Percentiles rank a stretch among this genome's conserved stretches.
These are phyloP conservation scores for Sarcophaga peregrina DNA, from an alignment of 1,140 invertebrate genomes.

Conservation along the genomic window DNA sequence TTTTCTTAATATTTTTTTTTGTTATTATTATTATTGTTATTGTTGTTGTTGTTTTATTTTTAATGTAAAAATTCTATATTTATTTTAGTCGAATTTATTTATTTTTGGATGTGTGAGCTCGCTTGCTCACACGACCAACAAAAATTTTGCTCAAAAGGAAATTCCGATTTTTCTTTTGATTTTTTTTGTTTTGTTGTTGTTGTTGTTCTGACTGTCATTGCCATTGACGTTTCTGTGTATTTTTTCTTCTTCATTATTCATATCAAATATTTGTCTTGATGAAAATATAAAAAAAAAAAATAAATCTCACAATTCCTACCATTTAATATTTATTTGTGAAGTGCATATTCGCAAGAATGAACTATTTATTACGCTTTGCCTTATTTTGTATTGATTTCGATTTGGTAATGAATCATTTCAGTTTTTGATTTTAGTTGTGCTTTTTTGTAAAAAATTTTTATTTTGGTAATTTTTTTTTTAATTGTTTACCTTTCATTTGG, in stretches of 20 bases:
- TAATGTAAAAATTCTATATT: neutral
- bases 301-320: too few relatives aligned
- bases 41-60: too few relatives aligned
- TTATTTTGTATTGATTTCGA: too few relatives aligned
- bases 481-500: neutral
- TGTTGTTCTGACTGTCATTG: neutral
- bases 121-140: neutral
- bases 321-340: too few relatives aligned
- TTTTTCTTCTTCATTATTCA: too few relatives aligned
- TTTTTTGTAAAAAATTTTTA: neutral
- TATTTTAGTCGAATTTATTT: neutral
- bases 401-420: neutral
- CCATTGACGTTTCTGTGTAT: neutral
- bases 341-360: too few relatives aligned
- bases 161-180: slow-evolving; percentile 16
- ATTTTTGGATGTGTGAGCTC: neutral
- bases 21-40: too few relatives aligned
- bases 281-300: too few relatives aligned
- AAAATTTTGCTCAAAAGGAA: neutral
- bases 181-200: slow-evolving; percentile 24
- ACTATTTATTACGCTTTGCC: too few relatives aligned
- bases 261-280: too few relatives aligned
- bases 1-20: too few relatives aligned
- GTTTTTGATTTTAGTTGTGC: neutral
- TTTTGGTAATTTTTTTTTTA: neutral